These are phyloP conservation scores for Dissostichus mawsoni DNA, from an alignment of 2,113 vertebrate species.

Conservation along the genomic window DNA sequence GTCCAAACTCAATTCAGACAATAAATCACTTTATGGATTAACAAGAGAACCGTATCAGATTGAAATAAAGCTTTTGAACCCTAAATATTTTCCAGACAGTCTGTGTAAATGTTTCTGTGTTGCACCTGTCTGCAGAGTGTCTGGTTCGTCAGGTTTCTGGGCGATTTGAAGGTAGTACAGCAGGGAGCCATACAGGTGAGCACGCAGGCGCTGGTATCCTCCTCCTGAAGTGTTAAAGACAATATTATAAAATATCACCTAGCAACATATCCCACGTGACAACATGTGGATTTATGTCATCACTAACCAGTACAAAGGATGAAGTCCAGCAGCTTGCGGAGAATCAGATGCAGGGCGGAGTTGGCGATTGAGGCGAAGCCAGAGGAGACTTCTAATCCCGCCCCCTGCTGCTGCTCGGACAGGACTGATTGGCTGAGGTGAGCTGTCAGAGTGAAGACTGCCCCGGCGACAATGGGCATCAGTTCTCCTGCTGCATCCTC, in stretches of 20 bases:
- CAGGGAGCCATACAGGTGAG: slow-evolving; percentile 94
- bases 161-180: slow-evolving; percentile 97
- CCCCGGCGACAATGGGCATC: slow-evolving; percentile 96
- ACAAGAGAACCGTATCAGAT: background rate
- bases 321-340: slow-evolving; percentile 96
- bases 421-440: slow-evolving; percentile 95
- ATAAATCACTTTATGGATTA: background rate
- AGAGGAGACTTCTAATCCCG: slow-evolving; percentile 83
- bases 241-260: background rate
- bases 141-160: slow-evolving; percentile 97
- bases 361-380: slow-evolving; percentile 95
- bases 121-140: slow-evolving; percentile 95
- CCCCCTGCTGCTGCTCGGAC: slow-evolving; percentile 92
- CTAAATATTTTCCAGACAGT: background rate
- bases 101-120: background rate
- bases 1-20: background rate
- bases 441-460: slow-evolving; percentile 95
- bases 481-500: slow-evolving; percentile 94
- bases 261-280: background rate
- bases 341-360: slow-evolving; percentile 95
- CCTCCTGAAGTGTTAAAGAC: slow-evolving; percentile 85
- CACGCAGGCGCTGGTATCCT: slow-evolving; percentile 95
- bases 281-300: background rate
- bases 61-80: background rate
- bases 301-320: slow-evolving; percentile 94